Evolutionary conservation across 2,888 invertebrate genomes (phyloP), one percentile per base, ranked within the genome.

Genomic region (Stramonita haemastoma): DNA sequence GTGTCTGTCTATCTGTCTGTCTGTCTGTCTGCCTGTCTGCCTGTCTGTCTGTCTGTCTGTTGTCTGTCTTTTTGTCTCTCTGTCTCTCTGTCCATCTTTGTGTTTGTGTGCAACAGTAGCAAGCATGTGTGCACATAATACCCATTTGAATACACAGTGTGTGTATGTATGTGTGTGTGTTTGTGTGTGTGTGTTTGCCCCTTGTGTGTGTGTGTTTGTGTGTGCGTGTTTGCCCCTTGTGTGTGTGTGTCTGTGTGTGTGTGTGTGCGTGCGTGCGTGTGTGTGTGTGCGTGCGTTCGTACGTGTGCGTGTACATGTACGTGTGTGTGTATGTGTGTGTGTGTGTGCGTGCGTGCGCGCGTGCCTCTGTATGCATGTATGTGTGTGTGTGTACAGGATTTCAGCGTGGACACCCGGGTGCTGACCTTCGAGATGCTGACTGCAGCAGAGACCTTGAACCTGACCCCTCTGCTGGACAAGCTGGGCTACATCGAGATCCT

Each of bases 341-440:
- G 83, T 56, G 84, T 84, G 84, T 29, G 84, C 22, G 66, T 66
- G 66, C 22, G 66, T 66, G 66, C 22, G 66, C 22, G 81, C 8
- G 15, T 32, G 81, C 22, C 32, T 5, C 32, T 81, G 81, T 5
- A 6, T 81, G 5, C 32, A 11, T 46, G 83, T 6, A 5, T 15
- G 83, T 26, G 83, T 22, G 34, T 81, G 34, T 17, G 32, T 36
- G 81, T 81, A 4, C 57, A 57, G 56, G 85, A 57, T 1, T 85
- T 60, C 29, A 32, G 57, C 32, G 6, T 77, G 26, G 34, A 79
- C 19, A 8, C 87, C 60, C 17, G 89, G 34, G 34, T 89, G 36
- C 81, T 89, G 36, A 89, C 90, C 46, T 90, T 88, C n/a, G 90
- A 88, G 85, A 88, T 90, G 60, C 87, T 90, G 77, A 60, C 90